Conservation (phyloP, 2,797 vertebrate species). For the Melanotaenia pygmaea region DNA sequence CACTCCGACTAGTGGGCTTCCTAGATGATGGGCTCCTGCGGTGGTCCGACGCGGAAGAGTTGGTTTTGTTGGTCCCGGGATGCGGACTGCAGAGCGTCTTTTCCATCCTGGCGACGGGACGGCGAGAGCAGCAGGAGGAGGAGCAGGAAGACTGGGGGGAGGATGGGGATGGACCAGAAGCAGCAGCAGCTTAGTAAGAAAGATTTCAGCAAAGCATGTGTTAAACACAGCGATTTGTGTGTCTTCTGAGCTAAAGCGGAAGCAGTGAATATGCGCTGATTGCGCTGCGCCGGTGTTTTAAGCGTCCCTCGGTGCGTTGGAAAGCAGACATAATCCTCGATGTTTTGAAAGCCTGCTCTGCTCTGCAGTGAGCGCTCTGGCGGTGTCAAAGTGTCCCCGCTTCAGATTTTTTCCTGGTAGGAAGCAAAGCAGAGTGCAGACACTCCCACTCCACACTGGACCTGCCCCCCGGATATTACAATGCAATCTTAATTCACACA, state of each 20-base stretch:
- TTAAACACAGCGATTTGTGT: slow-evolving; percentile 18
- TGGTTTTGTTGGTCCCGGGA: slow-evolving; percentile 66
- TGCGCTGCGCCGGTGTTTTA: slow-evolving; percentile 38
- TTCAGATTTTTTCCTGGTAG: slow-evolving; percentile 64
- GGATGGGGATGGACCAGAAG: slow-evolving; percentile 50
- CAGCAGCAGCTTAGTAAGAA: slow-evolving; percentile 23
- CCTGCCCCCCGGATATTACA: slow-evolving; percentile 81
- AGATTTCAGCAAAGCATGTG: slow-evolving; percentile 66
- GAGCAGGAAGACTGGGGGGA: slow-evolving; percentile 28
- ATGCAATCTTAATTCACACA: slow-evolving; percentile 31
- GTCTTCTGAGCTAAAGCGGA: slow-evolving; percentile 52
- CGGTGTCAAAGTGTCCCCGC: slow-evolving; percentile 50
- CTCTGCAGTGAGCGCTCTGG: slow-evolving; percentile 59
- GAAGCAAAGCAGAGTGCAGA: slow-evolving; percentile 55
- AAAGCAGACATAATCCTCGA: slow-evolving; percentile 66
- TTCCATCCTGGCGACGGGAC: slow-evolving; percentile 82
- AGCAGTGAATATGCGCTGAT: slow-evolving; percentile 33
- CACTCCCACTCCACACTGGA: slow-evolving; percentile 75
- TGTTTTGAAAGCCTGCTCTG: slow-evolving; percentile 24
- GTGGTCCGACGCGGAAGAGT: slow-evolving; percentile 67
- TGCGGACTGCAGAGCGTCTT: slow-evolving; percentile 77
- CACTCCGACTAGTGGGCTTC: slow-evolving; percentile 66
- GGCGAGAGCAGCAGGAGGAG: slow-evolving; percentile 41
- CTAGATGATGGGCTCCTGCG: slow-evolving; percentile 65
- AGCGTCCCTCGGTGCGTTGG: slow-evolving; percentile 50